A percentile compares a stretch with the other conserved stretches of the same genome.
These are phyloP conservation scores for Clarias pachynema DNA, from an alignment of 2,797 vertebrate species.

Conservation along the genomic window DNA sequence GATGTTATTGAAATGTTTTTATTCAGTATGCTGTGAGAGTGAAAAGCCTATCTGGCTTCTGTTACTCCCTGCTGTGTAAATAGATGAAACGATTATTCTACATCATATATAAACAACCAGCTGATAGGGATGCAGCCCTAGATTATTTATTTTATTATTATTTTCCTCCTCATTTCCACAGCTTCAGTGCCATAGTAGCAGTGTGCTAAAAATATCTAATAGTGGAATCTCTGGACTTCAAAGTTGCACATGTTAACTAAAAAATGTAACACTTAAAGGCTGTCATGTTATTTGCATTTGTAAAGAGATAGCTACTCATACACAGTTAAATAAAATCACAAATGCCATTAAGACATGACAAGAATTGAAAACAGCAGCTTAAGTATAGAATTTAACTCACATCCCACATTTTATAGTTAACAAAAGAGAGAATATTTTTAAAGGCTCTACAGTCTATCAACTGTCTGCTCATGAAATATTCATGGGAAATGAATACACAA, in stretches of 20 bases:
- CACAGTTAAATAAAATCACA: not conserved
- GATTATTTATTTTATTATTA: not conserved
- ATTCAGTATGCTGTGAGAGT: constrained; percentile 9
- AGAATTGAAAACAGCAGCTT: constrained; percentile 23
- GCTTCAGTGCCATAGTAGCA: not conserved
- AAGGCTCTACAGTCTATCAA: not conserved
- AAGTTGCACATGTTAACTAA: not conserved
- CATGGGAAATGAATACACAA: not conserved
- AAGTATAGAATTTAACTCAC: not conserved
- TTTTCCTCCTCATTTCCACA: not conserved
- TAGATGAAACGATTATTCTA: constrained; percentile 15
- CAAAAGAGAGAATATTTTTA: not conserved
- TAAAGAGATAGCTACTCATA: not conserved
- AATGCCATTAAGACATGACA: not conserved
- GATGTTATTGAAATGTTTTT: not conserved
- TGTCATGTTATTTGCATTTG: constrained; percentile 9
- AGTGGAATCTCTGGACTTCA: not conserved
- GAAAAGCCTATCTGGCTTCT: not conserved
- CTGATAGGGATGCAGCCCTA: not conserved
- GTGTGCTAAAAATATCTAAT: not conserved
- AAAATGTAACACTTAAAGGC: not conserved
- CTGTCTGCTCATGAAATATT: not conserved
- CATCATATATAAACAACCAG: constrained; percentile 23
- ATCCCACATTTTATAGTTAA: not conserved
- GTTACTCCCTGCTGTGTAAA: constrained; percentile 23